Evolutionary conservation across 2,888 invertebrate species (phyloP).

Genomic region (Chromoteleia sp.): DNA sequence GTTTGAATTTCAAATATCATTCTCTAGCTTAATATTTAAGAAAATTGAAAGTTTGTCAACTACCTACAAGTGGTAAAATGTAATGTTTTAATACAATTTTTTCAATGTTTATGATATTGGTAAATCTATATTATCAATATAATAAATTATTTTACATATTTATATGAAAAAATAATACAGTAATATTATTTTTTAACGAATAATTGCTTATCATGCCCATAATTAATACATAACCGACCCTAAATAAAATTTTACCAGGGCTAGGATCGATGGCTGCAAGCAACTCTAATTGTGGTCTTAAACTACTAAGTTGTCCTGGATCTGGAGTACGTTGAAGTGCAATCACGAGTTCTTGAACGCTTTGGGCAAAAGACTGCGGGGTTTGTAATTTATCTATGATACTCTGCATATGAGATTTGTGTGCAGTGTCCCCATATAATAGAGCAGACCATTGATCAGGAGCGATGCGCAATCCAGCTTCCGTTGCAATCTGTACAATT

Average conservation of each 20-base stretch:
- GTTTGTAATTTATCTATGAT: constrained; percentile 96
- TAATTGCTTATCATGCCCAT: too few species aligned
- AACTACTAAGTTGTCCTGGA: constrained; percentile 91
- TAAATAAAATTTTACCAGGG: constrained; percentile 86
- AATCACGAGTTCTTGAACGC: constrained; percentile 95
- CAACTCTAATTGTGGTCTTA: constrained; percentile 92
- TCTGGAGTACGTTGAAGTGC: constrained; percentile 95
- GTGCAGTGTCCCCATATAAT: constrained; percentile 96
- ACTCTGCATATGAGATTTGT: constrained; percentile 99
- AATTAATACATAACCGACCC: background rate
- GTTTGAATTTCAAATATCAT: too few species aligned
- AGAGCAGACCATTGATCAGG: constrained; percentile 99
- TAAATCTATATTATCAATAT: too few species aligned
- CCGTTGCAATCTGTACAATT: constrained; percentile 99
- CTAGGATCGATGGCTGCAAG: constrained; percentile 95
- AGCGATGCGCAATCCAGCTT: constrained; percentile 97
- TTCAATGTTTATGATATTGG: too few species aligned
- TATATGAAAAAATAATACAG: too few species aligned
- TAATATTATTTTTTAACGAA: too few species aligned
- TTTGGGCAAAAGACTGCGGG: constrained; percentile 95
- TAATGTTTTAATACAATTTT: too few species aligned
- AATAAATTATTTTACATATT: too few species aligned
- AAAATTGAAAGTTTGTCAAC: too few species aligned
- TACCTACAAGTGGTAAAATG: too few species aligned
- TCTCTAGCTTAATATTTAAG: too few species aligned